A percentile compares a stretch with the other conserved stretches of the same genome.
Conservation (phyloP, 2,797 vertebrate genomes). For the Pipistrellus nathusii region DNA sequence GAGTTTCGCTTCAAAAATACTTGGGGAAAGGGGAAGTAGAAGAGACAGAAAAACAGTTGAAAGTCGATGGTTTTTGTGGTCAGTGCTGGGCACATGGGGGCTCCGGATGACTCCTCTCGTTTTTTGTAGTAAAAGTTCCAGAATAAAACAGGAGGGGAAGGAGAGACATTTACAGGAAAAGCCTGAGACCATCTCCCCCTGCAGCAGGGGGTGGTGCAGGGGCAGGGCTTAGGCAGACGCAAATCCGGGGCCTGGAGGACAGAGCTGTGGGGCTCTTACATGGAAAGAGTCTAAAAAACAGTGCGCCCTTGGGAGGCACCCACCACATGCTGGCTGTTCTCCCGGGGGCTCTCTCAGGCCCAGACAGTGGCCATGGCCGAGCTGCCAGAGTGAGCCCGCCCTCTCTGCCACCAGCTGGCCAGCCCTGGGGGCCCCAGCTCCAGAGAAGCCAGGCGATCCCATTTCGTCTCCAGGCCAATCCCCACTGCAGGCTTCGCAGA, state of each 20-base stretch:
- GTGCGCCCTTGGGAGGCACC: rapidly evolving
- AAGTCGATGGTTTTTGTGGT: background rate
- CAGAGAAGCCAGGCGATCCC: background rate
- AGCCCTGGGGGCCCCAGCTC: background rate
- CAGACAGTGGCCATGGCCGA: rapidly evolving
- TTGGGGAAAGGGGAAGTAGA: background rate
- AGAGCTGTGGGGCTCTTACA: rapidly evolving
- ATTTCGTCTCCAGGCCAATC: background rate
- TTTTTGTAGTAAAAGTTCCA: background rate
- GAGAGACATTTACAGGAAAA: background rate
- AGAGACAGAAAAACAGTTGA: background rate
- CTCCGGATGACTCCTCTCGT: background rate
- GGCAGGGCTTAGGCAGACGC: background rate
- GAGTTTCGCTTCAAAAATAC: background rate
- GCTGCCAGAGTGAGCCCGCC: background rate
- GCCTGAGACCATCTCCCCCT: background rate
- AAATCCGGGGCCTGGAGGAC: background rate
- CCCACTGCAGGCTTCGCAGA: background rate
- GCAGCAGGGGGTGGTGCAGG: background rate
- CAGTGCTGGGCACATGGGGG: too few relatives aligned
- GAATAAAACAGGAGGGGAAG: background rate
- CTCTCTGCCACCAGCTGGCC: background rate
- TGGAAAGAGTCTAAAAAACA: background rate
- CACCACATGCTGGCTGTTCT: background rate
- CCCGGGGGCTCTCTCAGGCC: background rate